These are phyloP conservation scores for Dione vanillae DNA, from an alignment of 2,888 invertebrate genomes.

Conservation along the genomic window DNA sequence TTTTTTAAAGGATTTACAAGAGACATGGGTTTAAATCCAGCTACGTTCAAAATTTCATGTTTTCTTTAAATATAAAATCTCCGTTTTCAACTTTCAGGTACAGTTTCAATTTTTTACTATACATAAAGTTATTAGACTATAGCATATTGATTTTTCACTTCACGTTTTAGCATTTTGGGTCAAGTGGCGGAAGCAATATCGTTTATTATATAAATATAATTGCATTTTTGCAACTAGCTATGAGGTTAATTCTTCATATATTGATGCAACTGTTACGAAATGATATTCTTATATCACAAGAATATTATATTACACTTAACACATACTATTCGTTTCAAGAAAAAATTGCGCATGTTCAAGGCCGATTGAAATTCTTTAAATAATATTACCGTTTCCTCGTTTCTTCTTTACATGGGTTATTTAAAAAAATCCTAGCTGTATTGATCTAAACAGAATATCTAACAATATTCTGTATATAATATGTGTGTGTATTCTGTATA, in stretches of 20 bases:
- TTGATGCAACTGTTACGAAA: conserved; percentile 33
- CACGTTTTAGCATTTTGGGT: not conserved
- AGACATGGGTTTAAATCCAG: no score
- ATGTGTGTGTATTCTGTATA: no score
- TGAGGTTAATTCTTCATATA: conserved; percentile 6
- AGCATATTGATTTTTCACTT: conserved; percentile 1
- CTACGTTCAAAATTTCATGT: no score
- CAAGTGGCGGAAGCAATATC: conserved; percentile 3
- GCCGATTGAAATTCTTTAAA: conserved; percentile 24
- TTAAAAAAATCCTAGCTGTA: no score
- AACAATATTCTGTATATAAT: no score
- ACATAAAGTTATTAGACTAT: not conserved
- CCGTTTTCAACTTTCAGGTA: not conserved
- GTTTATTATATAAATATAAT: conserved; percentile 10
- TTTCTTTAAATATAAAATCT: no score
- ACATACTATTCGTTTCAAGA: not conserved
- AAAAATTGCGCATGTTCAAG: conserved; percentile 19
- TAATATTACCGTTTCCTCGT: conserved; percentile 16
- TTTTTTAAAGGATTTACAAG: no score
- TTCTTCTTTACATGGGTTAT: not conserved
- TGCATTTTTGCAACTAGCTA: conserved; percentile 14
- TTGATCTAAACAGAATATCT: no score
- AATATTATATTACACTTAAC: conserved; percentile 18
- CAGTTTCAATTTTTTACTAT: not conserved
- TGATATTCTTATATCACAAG: conserved; percentile 14